These are phyloP conservation scores for Helicoverpa assulta DNA, from an alignment of 2,888 invertebrate species.

Conservation along the genomic window DNA sequence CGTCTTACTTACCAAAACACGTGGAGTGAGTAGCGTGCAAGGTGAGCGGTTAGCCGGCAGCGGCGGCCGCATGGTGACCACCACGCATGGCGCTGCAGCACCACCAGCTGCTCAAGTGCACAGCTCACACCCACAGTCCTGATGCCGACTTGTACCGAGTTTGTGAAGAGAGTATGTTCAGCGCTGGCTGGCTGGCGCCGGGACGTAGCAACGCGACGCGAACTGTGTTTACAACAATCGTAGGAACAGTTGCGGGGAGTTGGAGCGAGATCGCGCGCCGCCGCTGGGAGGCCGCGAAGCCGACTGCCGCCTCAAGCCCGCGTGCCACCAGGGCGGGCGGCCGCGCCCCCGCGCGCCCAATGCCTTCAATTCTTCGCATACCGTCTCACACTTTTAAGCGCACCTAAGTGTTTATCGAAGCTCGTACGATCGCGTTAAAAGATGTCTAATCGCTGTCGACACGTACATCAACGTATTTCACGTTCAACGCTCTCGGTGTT, in stretches of 20 bases:
- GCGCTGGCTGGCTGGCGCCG: slow-evolving; percentile 20
- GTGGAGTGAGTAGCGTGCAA: slow-evolving; percentile 69
- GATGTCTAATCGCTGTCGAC: slow-evolving; percentile 69
- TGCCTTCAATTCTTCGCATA: slow-evolving; percentile 78
- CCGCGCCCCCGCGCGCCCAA: slow-evolving; percentile 76
- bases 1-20: slow-evolving; percentile 79
- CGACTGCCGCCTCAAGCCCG: slow-evolving; percentile 61
- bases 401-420: slow-evolving; percentile 75
- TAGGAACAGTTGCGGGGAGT: slow-evolving; percentile 38
- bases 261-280: slow-evolving; percentile 62
- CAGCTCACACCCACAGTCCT: slow-evolving; percentile 53
- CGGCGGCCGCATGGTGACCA: slow-evolving; percentile 75
- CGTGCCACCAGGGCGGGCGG: slow-evolving; percentile 80
- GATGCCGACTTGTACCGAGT: slow-evolving; percentile 30
- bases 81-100: slow-evolving; percentile 76
- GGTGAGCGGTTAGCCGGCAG: slow-evolving; percentile 78
- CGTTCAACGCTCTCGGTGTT: slow-evolving; percentile 36
- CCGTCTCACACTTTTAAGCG: slow-evolving; percentile 74
- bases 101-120: slow-evolving; percentile 58
- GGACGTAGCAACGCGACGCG: slow-evolving; percentile 57
- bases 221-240: slow-evolving; percentile 70
- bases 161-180: slow-evolving; percentile 34
- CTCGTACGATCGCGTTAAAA: slow-evolving; percentile 65
- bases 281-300: slow-evolving; percentile 65
- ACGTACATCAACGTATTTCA: slow-evolving; percentile 56